A percentile compares a stretch with the other conserved stretches of the same genome.
phyloP scores from a whole-genome alignment of 2,113 vertebrate genomes.

The Hippolais icterina region DNA sequence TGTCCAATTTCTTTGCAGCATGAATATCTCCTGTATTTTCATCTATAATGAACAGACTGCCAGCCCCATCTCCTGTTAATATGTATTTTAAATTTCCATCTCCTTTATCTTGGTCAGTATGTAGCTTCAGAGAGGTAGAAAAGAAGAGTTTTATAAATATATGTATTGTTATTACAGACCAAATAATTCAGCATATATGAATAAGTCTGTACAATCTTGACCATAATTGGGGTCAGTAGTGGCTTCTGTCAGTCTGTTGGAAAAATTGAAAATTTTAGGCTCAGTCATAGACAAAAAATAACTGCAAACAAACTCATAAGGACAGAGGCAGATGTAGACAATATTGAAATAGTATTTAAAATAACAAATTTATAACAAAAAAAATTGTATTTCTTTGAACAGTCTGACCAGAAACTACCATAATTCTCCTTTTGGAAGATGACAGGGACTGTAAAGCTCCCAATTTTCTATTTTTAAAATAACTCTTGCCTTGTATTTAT shows the following conservation, averaged over 20 bases:
- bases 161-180: slow-evolving; percentile 34
- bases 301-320: neutral
- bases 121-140: slow-evolving; percentile 82
- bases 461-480: neutral
- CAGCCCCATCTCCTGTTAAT: slow-evolving; percentile 93
- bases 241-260: neutral
- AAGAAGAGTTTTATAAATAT: slow-evolving; percentile 72
- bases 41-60: slow-evolving; percentile 91
- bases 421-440: neutral
- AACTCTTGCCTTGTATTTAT: neutral
- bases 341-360: neutral
- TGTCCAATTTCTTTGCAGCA: slow-evolving; percentile 93
- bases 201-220: slow-evolving; percentile 1
- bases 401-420: neutral
- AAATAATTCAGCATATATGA: slow-evolving; percentile 37
- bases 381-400: neutral
- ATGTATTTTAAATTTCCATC: slow-evolving; percentile 94
- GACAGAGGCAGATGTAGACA: neutral
- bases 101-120: slow-evolving; percentile 95
- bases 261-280: slow-evolving; percentile 14
- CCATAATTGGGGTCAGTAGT: neutral
- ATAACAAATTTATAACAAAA: neutral
- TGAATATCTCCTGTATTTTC: slow-evolving; percentile 98
- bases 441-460: neutral
- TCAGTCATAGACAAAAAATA: neutral